Evolutionary conservation across 2,113 vertebrate species (phyloP).

Genomic region (Acanthisitta chloris): DNA sequence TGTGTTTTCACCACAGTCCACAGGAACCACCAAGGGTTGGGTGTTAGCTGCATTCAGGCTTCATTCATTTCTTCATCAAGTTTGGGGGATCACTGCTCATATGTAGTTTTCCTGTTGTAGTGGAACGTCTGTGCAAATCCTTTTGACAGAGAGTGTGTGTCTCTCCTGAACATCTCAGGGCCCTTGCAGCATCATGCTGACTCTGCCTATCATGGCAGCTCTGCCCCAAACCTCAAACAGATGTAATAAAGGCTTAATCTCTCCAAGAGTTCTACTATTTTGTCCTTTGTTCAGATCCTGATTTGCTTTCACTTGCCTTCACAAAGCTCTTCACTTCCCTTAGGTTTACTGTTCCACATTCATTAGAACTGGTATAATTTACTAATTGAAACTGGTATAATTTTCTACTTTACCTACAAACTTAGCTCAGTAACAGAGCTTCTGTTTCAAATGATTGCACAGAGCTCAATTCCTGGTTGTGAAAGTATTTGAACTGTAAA

Average conservation of each 20-base stretch:
- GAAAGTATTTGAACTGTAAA: background rate
- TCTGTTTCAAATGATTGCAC: background rate
- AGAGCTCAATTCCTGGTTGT: background rate
- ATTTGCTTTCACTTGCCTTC: background rate
- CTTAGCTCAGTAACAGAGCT: background rate
- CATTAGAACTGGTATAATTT: background rate
- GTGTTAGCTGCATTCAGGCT: background rate
- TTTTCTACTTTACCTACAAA: background rate
- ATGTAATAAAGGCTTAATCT: background rate
- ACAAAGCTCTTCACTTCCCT: slow-evolving; percentile 8
- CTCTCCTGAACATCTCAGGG: background rate
- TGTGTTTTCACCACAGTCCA: background rate
- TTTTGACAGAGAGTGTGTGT: background rate
- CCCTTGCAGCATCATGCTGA: background rate
- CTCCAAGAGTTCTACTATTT: background rate
- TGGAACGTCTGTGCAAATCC: background rate
- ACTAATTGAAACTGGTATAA: background rate
- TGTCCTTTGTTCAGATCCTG: background rate
- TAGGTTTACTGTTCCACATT: background rate
- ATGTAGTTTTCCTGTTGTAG: background rate
- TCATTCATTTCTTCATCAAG: background rate
- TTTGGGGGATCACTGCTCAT: background rate
- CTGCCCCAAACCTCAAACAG: background rate
- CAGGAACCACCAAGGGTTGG: background rate
- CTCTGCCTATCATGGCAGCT: background rate